Evolutionary conservation across 1,140 invertebrate species (phyloP).

Genomic region (Eupristina koningsbergeri): DNA sequence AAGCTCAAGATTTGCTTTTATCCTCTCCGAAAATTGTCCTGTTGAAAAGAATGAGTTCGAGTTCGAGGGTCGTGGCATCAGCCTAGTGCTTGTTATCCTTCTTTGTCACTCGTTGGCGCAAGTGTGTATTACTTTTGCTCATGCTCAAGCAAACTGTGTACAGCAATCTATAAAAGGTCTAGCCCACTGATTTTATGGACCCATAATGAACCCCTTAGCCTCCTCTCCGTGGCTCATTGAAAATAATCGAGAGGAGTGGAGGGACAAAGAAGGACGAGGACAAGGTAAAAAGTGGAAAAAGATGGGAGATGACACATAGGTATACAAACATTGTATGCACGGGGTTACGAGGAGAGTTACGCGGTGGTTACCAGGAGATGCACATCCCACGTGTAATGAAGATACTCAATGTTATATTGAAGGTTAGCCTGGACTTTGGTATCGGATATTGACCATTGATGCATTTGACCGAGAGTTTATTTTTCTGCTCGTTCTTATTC

Average conservation of each 20-base stretch:
- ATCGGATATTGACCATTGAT: constrained; percentile 52
- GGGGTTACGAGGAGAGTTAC: neutral
- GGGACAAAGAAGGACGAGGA: constrained; percentile 41
- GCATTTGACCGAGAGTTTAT: neutral
- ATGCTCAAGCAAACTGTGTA: constrained; percentile 55
- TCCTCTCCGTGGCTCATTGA: constrained; percentile 50
- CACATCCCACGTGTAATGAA: neutral
- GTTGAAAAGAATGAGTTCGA: neutral
- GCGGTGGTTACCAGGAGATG: neutral
- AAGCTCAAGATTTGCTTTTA: no score
- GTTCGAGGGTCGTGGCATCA: neutral
- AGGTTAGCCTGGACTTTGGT: neutral
- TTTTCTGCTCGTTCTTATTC: constrained; percentile 32
- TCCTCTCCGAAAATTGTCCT: constrained; percentile 23
- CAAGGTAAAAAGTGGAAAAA: neutral
- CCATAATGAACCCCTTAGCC: constrained; percentile 69
- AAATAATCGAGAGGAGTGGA: constrained; percentile 50
- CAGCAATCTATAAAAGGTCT: constrained; percentile 61
- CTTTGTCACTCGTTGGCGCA: neutral
- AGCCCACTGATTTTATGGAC: constrained; percentile 66
- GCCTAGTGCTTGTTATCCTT: neutral
- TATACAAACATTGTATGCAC: neutral
- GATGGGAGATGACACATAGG: neutral
- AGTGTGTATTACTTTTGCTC: neutral
- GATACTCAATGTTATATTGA: constrained; percentile 6